These are phyloP conservation scores for Muscidifurax raptorellus DNA, from an alignment of 1,140 invertebrate genomes.

Conservation along the genomic window DNA sequence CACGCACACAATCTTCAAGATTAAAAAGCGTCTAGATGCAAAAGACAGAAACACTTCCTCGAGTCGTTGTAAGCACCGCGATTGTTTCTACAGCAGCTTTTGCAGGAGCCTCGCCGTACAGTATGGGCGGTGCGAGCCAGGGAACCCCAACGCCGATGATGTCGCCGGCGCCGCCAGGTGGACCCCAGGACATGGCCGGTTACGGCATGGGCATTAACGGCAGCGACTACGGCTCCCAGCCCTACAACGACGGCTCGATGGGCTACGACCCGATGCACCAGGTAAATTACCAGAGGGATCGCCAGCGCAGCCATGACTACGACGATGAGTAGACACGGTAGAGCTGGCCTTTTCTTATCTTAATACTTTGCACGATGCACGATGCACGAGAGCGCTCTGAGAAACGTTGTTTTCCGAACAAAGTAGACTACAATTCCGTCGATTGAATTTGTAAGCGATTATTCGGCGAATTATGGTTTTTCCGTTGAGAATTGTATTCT, in stretches of 20 bases:
- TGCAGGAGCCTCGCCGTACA: slow-evolving; percentile 92
- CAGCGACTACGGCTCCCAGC: slow-evolving; percentile 88
- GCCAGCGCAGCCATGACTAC: slow-evolving; percentile 55
- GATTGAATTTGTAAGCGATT: too few species aligned
- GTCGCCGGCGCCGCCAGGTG: slow-evolving; percentile 89
- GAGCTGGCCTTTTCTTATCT: slow-evolving; percentile 53
- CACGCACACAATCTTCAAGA: slow-evolving; percentile 27
- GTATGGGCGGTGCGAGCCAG: slow-evolving; percentile 88
- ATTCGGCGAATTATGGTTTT: too few species aligned
- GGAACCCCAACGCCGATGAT: slow-evolving; percentile 94
- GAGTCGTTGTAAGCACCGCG: slow-evolving; percentile 74
- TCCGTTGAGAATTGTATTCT: not conserved
- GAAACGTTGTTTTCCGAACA: not conserved
- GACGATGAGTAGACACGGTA: slow-evolving; percentile 56
- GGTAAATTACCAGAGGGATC: slow-evolving; percentile 70
- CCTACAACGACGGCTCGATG: slow-evolving; percentile 89
- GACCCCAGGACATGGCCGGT: slow-evolving; percentile 88
- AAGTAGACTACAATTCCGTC: not conserved
- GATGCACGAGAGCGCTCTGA: not conserved
- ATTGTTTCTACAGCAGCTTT: slow-evolving; percentile 77
- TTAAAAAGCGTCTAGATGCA: slow-evolving; percentile 10
- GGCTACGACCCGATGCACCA: slow-evolving; percentile 93
- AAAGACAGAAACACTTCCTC: slow-evolving; percentile 66
- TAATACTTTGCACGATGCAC: slow-evolving; percentile 28
- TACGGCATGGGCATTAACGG: slow-evolving; percentile 91